These are phyloP conservation scores for Diachasmimorpha longicaudata DNA, from an alignment of 1,140 invertebrate species.

Conservation along the genomic window DNA sequence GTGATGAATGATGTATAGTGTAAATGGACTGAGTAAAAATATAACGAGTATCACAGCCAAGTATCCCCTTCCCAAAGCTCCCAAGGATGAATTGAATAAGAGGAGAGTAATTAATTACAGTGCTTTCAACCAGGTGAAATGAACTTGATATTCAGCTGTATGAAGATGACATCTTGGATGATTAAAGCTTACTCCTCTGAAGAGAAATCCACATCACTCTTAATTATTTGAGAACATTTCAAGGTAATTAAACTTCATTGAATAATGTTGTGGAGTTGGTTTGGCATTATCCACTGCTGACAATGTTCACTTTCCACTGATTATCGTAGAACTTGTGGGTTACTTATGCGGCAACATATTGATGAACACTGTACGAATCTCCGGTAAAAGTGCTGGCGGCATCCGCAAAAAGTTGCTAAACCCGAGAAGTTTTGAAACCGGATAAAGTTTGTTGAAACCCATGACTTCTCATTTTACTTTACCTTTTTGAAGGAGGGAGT, in stretches of 20 bases:
- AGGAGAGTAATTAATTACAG: not conserved
- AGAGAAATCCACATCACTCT: not conserved
- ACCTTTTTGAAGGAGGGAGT: not conserved
- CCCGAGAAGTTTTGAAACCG: not conserved
- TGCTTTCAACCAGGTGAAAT: not conserved
- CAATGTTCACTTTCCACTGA: not conserved
- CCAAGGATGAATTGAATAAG: not conserved
- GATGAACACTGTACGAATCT: not conserved
- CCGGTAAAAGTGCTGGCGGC: not conserved
- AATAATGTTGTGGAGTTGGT: not conserved
- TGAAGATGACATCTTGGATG: not conserved
- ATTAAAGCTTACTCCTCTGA: not conserved
- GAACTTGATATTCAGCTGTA: not conserved
- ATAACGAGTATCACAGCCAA: too few species aligned
- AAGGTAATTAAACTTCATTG: slow-evolving; percentile 6
- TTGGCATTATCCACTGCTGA: not conserved
- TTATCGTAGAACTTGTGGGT: not conserved
- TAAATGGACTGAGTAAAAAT: too few species aligned
- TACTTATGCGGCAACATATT: not conserved
- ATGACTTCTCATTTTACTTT: not conserved
- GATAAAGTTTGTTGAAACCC: not conserved
- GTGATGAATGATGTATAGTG: too few species aligned
- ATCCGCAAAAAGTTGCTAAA: not conserved
- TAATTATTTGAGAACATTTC: slow-evolving; percentile 13
- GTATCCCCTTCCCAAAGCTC: not conserved